These are phyloP conservation scores for Pterocles gutturalis DNA, from an alignment of 2,113 vertebrate species.

Conservation along the genomic window DNA sequence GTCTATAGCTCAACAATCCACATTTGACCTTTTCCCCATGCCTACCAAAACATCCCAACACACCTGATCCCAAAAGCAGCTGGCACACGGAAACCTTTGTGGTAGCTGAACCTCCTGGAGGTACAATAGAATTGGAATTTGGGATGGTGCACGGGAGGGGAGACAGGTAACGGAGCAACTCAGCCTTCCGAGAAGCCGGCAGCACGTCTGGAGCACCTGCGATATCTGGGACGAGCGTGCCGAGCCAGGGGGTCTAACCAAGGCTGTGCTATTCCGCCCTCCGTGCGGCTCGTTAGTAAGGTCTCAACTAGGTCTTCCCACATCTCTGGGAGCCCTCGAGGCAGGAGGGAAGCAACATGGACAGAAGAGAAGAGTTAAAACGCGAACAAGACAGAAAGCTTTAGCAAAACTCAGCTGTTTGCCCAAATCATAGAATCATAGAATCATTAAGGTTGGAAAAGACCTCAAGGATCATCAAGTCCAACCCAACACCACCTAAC, in stretches of 20 bases:
- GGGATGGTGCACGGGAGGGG: background rate
- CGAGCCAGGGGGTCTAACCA: constrained; percentile 5
- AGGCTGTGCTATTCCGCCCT: background rate
- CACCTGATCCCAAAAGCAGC: background rate
- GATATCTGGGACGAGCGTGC: background rate
- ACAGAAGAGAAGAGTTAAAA: constrained; percentile 48
- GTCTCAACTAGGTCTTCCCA: constrained; percentile 11
- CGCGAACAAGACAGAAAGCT: background rate
- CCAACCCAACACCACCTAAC: too few relatives aligned
- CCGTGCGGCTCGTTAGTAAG: background rate
- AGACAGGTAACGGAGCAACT: background rate
- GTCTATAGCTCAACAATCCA: background rate
- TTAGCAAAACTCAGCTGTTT: background rate
- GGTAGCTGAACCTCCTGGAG: background rate
- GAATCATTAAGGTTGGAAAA: too few relatives aligned
- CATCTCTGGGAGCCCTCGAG: background rate
- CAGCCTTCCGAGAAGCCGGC: background rate
- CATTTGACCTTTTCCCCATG: rapidly evolving
- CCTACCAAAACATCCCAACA: background rate
- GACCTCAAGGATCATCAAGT: too few relatives aligned
- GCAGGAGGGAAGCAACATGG: constrained; percentile 18
- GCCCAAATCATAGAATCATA: background rate
- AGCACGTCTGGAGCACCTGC: background rate
- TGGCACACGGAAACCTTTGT: background rate
- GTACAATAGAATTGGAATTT: background rate